Evolutionary conservation across 2,797 vertebrate species (phyloP).

Genomic region (Rachycentron canadum): DNA sequence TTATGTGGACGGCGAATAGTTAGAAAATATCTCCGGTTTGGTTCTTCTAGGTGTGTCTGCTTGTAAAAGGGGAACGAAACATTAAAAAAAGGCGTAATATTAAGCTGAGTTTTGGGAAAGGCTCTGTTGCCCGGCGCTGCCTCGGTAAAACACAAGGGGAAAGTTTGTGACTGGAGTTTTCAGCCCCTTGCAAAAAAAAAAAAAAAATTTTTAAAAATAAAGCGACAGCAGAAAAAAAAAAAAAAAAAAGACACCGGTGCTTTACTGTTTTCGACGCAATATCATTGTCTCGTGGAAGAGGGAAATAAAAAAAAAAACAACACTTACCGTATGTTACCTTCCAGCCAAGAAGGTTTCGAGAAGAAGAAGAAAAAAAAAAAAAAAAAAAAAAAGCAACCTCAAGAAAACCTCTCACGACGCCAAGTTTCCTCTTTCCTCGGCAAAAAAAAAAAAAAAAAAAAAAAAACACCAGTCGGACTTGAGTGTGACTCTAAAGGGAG

Average conservation of each 20-base stretch:
- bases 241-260: too few relatives aligned
- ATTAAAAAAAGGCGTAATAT: neutral
- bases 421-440: conserved; percentile 55
- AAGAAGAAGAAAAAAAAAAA: too few relatives aligned
- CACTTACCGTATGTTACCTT: conserved; percentile 47
- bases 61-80: accelerated
- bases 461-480: neutral
- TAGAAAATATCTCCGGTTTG: accelerated
- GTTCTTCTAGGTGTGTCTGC: neutral
- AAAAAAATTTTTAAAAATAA: too few relatives aligned
- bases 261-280: neutral
- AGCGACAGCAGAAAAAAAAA: neutral
- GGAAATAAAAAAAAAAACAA: too few relatives aligned
- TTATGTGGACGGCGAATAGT: accelerated
- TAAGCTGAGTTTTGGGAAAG: neutral
- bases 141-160: conserved; percentile 3
- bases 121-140: neutral
- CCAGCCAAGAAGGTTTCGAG: conserved; percentile 3
- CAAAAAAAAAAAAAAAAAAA: neutral
- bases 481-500: neutral
- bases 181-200: too few relatives aligned
- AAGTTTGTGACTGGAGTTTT: conserved; percentile 56
- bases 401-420: conserved; percentile 51
- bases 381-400: conserved; percentile 20
- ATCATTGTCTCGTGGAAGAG: neutral